A percentile compares a stretch with the other conserved stretches of the same genome.
Evolutionary conservation across 2,113 vertebrate genomes (phyloP).

Genomic region (Pomatorhinus ruficollis): DNA sequence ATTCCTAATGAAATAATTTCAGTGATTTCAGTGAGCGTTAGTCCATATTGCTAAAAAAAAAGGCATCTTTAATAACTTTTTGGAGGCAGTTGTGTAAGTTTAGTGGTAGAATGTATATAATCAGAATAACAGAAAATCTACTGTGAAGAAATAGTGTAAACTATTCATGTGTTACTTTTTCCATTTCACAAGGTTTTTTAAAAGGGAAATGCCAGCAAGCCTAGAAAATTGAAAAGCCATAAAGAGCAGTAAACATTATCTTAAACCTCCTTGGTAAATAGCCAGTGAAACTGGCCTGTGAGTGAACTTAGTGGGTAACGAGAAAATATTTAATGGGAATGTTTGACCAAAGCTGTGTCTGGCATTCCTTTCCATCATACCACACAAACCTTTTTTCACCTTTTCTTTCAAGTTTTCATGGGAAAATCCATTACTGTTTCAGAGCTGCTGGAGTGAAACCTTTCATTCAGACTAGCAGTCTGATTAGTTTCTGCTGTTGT

Average conservation of each 20-base stretch:
- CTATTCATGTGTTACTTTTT: not conserved
- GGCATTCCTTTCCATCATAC: slow-evolving; percentile 67
- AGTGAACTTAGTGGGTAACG: slow-evolving; percentile 65
- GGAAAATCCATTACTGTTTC: slow-evolving; percentile 36
- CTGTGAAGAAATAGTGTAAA: not conserved
- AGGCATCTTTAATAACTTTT: not conserved
- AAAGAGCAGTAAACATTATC: slow-evolving; percentile 34
- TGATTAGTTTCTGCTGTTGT: not conserved
- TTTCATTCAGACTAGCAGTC: not conserved
- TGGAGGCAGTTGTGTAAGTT: not conserved
- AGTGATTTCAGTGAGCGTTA: not conserved
- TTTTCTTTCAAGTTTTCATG: slow-evolving; percentile 64
- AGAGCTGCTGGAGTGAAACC: slow-evolving; percentile 35
- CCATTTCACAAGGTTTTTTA: not conserved
- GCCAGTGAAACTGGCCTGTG: slow-evolving; percentile 57
- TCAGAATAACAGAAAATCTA: not conserved
- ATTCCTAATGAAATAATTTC: not conserved
- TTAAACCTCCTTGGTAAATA: slow-evolving; percentile 55
- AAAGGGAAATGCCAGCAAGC: not conserved
- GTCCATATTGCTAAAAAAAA: not conserved
- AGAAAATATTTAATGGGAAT: slow-evolving; percentile 59
- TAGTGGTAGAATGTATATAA: not conserved
- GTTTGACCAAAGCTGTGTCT: slow-evolving; percentile 63
- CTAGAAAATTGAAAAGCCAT: slow-evolving; percentile 25
- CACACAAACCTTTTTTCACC: slow-evolving; percentile 58